Evolutionary conservation across 1,140 invertebrate species (phyloP).

Genomic region (Psilanteris sp.): DNA sequence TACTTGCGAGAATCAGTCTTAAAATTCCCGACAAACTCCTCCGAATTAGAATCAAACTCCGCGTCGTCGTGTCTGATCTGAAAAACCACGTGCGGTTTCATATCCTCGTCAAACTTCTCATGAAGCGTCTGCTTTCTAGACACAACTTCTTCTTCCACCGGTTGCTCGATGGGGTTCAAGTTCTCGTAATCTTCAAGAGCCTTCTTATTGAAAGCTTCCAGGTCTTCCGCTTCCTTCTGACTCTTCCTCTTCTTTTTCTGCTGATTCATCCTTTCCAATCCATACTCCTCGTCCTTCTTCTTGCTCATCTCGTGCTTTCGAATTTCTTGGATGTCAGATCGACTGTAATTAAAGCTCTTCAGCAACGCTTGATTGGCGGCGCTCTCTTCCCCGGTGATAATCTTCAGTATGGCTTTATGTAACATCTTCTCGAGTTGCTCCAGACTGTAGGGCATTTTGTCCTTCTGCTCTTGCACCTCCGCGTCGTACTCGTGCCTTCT

Average conservation of each 20-base stretch:
- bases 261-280: constrained; percentile 16
- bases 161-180: constrained; percentile 49
- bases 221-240: constrained; percentile 51
- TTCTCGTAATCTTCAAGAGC: constrained; percentile 77
- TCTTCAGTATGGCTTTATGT: constrained; percentile 75
- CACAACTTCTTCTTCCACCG: constrained; percentile 12
- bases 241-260: constrained; percentile 38
- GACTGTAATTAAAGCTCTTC: constrained; percentile 75
- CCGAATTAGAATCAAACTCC: constrained; percentile 71
- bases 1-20: not conserved
- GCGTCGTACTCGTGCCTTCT: constrained; percentile 18
- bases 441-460: constrained; percentile 65
- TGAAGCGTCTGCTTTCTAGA: constrained; percentile 34
- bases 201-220: constrained; percentile 73
- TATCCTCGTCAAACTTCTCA: constrained; percentile 67
- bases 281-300: constrained; percentile 63
- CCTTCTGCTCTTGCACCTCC: no score
- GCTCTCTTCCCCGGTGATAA: constrained; percentile 74
- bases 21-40: constrained; percentile 21
- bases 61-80: constrained; percentile 76
- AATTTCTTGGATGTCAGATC: constrained; percentile 73
- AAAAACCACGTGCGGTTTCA: constrained; percentile 75
- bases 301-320: constrained; percentile 70
- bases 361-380: constrained; percentile 71
- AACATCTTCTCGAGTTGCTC: constrained; percentile 74